Percentiles rank a stretch among this genome's conserved stretches.
Evolutionary conservation across 2,888 invertebrate species (phyloP).

Genomic region (Cephonodes hylas): DNA sequence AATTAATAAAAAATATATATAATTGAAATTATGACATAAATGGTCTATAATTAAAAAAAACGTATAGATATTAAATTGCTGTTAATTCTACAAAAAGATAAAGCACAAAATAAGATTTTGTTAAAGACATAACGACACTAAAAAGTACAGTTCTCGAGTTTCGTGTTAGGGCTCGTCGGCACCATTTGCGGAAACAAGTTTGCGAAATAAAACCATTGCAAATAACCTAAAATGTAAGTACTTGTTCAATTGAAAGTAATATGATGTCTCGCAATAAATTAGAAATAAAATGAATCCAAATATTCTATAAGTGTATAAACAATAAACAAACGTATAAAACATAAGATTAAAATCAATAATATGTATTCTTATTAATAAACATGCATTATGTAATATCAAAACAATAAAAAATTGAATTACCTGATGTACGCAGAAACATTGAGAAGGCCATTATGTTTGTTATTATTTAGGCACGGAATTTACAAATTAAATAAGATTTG

Average conservation of each 20-base stretch:
- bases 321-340: neutral
- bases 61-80: too few species aligned
- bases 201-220: neutral
- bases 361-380: conserved; percentile 19
- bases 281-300: neutral
- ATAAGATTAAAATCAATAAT: neutral
- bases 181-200: neutral
- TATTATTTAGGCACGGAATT: neutral
- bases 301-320: neutral
- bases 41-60: neutral
- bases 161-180: too few species aligned
- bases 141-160: too few species aligned
- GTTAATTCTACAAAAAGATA: too few species aligned
- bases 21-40: neutral
- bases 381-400: conserved; percentile 63
- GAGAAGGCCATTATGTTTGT: conserved; percentile 62
- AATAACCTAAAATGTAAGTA: neutral
- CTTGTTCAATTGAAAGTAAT: neutral
- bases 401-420: conserved; percentile 40
- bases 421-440: conserved; percentile 65
- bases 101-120: too few species aligned
- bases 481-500: neutral
- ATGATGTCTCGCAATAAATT: neutral
- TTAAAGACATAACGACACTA: too few species aligned
- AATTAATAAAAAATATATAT: neutral